Percentiles rank a stretch among this genome's conserved stretches.
These are phyloP conservation scores for Aphelinus certus DNA, from an alignment of 1,140 invertebrate species.

Conservation along the genomic window DNA sequence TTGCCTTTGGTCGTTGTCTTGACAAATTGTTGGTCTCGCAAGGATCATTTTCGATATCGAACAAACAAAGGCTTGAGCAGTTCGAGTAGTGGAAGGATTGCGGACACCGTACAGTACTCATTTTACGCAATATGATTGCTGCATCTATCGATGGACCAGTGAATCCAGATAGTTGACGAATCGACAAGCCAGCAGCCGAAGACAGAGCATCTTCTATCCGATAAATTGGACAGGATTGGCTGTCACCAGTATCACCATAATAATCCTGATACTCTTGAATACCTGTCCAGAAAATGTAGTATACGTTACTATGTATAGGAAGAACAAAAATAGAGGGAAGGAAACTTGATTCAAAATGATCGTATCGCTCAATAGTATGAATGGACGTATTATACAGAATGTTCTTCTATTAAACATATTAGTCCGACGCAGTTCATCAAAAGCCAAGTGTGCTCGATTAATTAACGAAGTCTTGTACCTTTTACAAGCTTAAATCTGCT, in stretches of 20 bases:
- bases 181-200: constrained; percentile 46
- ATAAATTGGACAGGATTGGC: constrained; percentile 46
- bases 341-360: too few relatives aligned
- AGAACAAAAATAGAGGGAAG: too few relatives aligned
- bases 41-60: too few relatives aligned
- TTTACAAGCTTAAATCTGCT: constrained; percentile 52
- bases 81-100: constrained; percentile 6
- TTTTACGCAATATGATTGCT: neutral
- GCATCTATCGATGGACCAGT: constrained; percentile 1
- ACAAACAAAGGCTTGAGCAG: constrained; percentile 39
- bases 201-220: constrained; percentile 40
- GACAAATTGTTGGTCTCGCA: too few relatives aligned
- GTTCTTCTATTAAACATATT: too few relatives aligned
- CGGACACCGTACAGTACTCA: neutral
- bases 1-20: too few relatives aligned
- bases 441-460: too few relatives aligned
- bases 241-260: constrained; percentile 47
- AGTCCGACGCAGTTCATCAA: too few relatives aligned
- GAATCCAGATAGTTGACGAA: constrained; percentile 25
- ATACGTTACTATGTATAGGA: too few relatives aligned
- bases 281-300: constrained; percentile 19
- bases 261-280: constrained; percentile 42
- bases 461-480: too few relatives aligned
- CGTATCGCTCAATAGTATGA: too few relatives aligned
- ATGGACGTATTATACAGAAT: too few relatives aligned